Evolutionary conservation across 35 echinoderm and acorn worm genomes (phyloP), one percentile per base, ranked within the genome.

Genomic region (Lytechinus pictus): DNA sequence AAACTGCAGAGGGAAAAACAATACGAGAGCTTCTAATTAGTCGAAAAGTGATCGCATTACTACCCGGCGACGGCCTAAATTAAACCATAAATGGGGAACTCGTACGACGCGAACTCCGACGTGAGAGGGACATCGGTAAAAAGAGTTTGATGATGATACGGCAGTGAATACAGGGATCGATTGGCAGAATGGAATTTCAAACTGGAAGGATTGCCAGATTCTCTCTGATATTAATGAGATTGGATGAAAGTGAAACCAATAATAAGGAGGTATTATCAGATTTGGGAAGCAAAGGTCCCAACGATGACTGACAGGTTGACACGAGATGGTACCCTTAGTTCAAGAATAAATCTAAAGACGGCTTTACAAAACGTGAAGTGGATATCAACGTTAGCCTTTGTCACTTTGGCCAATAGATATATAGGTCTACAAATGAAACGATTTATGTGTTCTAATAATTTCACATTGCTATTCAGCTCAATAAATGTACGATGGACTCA

Each of bases 191-290:
- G 66, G 66, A 79, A 79, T 79, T 79, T 16, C 66, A 79, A 79
- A 79, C 66, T 79, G 66, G 7, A 16, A 79, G 66, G 19, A 79
- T 79, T 79, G 19, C 66, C 6, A 16, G 66, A 79, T 79, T 44
- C 33, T 44, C 66, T 79, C 66, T 79, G 66, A 79, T 79, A 58
- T 58, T 58, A 79, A 79, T 79, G 66, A 79, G 66, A 79, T 79
- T 79, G 66, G 66, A 79, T 79, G 66, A 79, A 79, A 79, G 66
- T 79, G 66, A 79, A 79, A 79, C 66, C 66, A 79, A 79, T 79
- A 79, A 79, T 79, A 79, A 79, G n/a, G 66, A 79, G 16, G 66
- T 24, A 79, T 79, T 79, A 79, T 79, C 66, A 79, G 66, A 79
- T 79, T 79, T 79, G 66, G 12, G 66, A 79, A 79, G 16, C 66